Conservation (phyloP, 2,888 invertebrate species). For the Didymodactylos carnosus region DNA sequence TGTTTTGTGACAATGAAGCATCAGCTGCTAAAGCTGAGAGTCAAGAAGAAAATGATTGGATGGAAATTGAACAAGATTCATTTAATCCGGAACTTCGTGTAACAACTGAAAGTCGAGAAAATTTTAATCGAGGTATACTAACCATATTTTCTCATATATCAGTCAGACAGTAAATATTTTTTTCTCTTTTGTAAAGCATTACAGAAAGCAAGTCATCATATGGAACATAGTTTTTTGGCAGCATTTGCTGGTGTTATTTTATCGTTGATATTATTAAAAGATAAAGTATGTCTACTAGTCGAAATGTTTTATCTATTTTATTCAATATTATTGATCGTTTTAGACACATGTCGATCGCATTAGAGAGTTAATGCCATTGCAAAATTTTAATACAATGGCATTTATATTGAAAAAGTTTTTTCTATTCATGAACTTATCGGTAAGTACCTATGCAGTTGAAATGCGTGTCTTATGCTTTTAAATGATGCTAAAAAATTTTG, state of each 20-base stretch:
- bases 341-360: background rate
- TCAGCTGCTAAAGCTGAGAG: background rate
- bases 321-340: too few relatives aligned
- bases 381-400: background rate
- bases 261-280: background rate
- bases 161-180: too few relatives aligned
- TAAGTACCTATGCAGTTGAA: too few relatives aligned
- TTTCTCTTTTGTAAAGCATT: too few relatives aligned
- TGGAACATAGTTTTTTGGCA: background rate
- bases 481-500: background rate
- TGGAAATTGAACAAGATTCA: background rate
- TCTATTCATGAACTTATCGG: background rate
- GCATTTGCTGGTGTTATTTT: background rate
- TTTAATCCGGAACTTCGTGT: background rate
- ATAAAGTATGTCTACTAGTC: too few relatives aligned
- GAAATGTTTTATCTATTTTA: too few relatives aligned
- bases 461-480: background rate
- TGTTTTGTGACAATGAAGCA: background rate
- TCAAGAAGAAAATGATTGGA: background rate
- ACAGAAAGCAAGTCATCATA: background rate
- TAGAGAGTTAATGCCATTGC: background rate
- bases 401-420: background rate
- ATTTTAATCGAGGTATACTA: background rate
- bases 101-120: background rate
- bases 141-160: too few relatives aligned